Base-by-base conservation (phyloP, 2,113 vertebrate species). In the Sturnus vulgaris region DNA sequence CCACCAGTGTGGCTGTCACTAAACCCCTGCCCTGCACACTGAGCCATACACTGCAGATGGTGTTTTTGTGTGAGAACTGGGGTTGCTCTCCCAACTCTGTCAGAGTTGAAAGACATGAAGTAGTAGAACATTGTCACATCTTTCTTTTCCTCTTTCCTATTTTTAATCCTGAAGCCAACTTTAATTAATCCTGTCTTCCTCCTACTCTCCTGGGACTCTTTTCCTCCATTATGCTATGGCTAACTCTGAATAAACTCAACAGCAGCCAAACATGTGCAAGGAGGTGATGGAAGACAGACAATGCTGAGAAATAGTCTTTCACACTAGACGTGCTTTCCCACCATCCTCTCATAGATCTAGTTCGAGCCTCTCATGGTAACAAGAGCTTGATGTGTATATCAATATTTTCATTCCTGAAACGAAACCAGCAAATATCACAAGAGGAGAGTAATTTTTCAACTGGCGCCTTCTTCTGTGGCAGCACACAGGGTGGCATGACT, bases 381-480 rank as follows among this genome's bases (percentile, higher is more conserved):
- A 71, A 83, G 60, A 52, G 25, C 70, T 94, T 86, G 59, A 82
- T 93, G 57, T 65, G 21, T 86, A 77, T 93, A 95, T 94, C 95
- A 96, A 68, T 97, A 96, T 96, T 96, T 84, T 95, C 55, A 30
- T 84, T 96, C 73, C 59, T 70, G 71, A 84, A 90, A 87, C 55
- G 44, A 66, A 86, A 94, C 86, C 90, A 82, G 96, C 92, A 97
- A 97, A 97, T 96, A 97, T 95, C 46, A 59, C 63, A 73, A 96
- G 70, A 94, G 57, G 11, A 81, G 82, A 90, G 75, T 69, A 92
- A 95, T 95, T 94, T 97, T 97, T 97, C 92, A 95, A 53, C 86
- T 70, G 63, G 86, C 42, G 80, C 91, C 95, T 96, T 93, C 92
- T 91, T 91, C 55, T 57, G 44, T 92, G 88, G 72, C 81, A 83